These are phyloP conservation scores for Microctenopoma steveboyesi DNA, from an alignment of 2,797 vertebrate genomes.

Conservation along the genomic window DNA sequence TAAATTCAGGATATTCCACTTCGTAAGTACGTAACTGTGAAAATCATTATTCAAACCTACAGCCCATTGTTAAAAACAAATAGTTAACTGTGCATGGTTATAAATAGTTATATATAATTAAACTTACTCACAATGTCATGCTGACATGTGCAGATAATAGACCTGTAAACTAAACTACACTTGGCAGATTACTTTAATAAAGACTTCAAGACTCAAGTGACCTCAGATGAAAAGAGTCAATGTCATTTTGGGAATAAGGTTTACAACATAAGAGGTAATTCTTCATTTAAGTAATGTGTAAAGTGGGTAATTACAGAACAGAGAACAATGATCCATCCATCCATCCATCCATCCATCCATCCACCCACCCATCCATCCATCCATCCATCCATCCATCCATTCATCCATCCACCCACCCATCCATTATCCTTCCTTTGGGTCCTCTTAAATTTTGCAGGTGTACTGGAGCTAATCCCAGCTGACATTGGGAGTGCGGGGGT, in stretches of 20 bases:
- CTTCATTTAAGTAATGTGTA: not conserved
- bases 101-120: not conserved
- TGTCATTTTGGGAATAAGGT: not conserved
- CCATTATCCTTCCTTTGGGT: too few species aligned
- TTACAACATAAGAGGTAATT: not conserved
- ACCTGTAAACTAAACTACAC: too few species aligned
- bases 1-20: not conserved
- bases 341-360: too few species aligned
- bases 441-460: too few species aligned
- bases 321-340: not conserved
- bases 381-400: too few species aligned
- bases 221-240: not conserved
- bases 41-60: not conserved
- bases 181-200: not conserved
- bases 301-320: not conserved
- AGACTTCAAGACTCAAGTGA: not conserved
- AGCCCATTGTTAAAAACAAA: not conserved
- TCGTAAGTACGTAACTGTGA: not conserved
- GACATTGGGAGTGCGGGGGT: too few species aligned
- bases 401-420: too few species aligned
- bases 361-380: too few species aligned
- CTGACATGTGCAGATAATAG: too few species aligned
- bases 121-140: not conserved
- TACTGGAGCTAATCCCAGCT: too few species aligned
- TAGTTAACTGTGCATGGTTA: not conserved